Evolutionary conservation across 2,113 vertebrate species (phyloP).

Genomic region (Tauraco erythrolophus): DNA sequence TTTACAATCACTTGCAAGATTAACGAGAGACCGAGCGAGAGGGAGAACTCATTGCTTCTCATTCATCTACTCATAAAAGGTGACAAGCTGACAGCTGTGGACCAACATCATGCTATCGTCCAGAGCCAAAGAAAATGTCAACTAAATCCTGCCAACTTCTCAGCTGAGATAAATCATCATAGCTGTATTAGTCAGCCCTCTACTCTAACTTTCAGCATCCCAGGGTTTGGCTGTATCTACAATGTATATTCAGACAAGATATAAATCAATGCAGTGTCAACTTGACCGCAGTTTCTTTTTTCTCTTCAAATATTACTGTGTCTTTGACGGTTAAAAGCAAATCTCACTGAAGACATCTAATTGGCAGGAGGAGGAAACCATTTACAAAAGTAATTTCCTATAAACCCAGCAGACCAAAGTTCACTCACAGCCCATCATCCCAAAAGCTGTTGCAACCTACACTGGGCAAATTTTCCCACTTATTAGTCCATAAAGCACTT

Average conservation of each 20-base stretch:
- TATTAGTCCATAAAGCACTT: background rate
- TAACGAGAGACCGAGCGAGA: background rate
- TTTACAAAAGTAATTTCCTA: background rate
- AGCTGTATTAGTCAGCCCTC: background rate
- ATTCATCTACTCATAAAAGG: background rate
- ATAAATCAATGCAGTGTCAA: conserved; percentile 30
- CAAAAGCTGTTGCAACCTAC: background rate
- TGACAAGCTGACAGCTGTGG: conserved; percentile 26
- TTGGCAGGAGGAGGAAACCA: background rate
- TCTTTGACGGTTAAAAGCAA: background rate
- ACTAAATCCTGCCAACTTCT: background rate
- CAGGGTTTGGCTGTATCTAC: background rate
- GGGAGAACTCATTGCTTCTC: background rate
- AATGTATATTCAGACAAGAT: background rate
- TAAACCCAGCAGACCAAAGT: background rate
- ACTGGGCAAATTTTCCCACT: background rate
- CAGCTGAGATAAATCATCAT: conserved; percentile 29
- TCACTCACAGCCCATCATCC: background rate
- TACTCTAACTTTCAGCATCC: background rate
- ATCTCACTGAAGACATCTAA: background rate
- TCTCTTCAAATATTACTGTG: background rate
- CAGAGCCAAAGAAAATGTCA: conserved; percentile 25
- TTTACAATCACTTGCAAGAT: background rate
- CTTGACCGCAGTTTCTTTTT: background rate
- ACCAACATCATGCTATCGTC: background rate